phyloP scores from a whole-genome alignment of 2,113 vertebrate genomes.

The Lagopus muta region DNA sequence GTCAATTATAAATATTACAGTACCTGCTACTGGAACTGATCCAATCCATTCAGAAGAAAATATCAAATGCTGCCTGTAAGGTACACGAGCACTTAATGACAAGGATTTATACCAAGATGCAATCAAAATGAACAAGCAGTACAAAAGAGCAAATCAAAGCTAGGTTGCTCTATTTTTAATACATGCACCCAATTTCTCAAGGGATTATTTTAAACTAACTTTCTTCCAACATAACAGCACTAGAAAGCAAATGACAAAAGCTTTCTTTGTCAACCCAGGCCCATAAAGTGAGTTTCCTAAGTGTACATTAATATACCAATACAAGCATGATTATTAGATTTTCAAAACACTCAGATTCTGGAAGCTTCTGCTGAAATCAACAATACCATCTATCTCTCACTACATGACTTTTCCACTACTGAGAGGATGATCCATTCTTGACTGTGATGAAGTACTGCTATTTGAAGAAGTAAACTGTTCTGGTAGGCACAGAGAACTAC shows the following conservation, averaged over 20 bases:
- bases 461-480: neutral
- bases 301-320: neutral
- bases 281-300: neutral
- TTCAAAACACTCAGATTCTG: neutral
- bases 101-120: slow-evolving; percentile 41
- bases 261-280: neutral
- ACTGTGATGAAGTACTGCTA: neutral
- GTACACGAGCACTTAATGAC: slow-evolving; percentile 11
- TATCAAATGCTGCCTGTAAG: slow-evolving; percentile 36
- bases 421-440: neutral
- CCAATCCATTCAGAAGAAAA: slow-evolving; percentile 54
- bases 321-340: neutral
- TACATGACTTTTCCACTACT: neutral
- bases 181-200: neutral
- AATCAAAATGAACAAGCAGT: slow-evolving; percentile 55
- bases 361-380: slow-evolving; percentile 27
- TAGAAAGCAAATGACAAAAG: neutral
- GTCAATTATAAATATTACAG: slow-evolving; percentile 58
- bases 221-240: neutral
- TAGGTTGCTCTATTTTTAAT: neutral
- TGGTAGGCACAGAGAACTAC: neutral
- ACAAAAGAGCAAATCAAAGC: slow-evolving; percentile 43
- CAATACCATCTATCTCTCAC: neutral
- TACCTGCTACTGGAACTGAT: slow-evolving; percentile 28
- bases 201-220: slow-evolving; percentile 24